Percentiles rank a stretch among this genome's conserved stretches.
Conservation (phyloP, 2,113 vertebrate genomes). For the Anoura caudifer region DNA sequence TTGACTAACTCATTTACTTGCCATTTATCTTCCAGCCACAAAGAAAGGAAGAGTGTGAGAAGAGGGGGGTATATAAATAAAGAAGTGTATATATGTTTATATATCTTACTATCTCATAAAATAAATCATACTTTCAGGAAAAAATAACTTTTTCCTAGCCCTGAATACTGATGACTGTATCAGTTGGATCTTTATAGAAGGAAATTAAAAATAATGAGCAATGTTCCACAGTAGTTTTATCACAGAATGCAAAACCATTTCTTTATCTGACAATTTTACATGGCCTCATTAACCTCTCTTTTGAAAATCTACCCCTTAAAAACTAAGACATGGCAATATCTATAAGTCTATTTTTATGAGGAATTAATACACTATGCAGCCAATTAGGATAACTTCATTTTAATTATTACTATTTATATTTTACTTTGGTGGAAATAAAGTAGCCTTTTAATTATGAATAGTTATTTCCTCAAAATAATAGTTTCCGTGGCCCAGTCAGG, state of each 20-base stretch:
- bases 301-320: constrained; percentile 26
- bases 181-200: constrained; percentile 1
- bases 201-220: not conserved
- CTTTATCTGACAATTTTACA: not conserved
- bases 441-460: constrained; percentile 34
- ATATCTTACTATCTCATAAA: not conserved
- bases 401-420: not conserved
- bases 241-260: constrained; percentile 6
- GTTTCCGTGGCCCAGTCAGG: not conserved
- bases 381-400: constrained; percentile 17
- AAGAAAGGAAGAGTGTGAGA: not conserved
- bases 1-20: constrained; percentile 44
- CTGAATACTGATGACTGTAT: not conserved
- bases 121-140: not conserved
- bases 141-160: not conserved
- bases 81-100: not conserved
- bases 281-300: constrained; percentile 32
- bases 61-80: not conserved
- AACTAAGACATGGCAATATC: constrained; percentile 39
- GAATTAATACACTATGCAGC: not conserved
- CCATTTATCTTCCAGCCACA: not conserved
- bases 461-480: constrained; percentile 51
- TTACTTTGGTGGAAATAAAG: not conserved
- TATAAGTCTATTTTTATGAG: not conserved
- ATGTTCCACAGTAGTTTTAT: not conserved